These are phyloP conservation scores for Smittia aterrima DNA, from an alignment of 2,888 invertebrate genomes.

Conservation along the genomic window DNA sequence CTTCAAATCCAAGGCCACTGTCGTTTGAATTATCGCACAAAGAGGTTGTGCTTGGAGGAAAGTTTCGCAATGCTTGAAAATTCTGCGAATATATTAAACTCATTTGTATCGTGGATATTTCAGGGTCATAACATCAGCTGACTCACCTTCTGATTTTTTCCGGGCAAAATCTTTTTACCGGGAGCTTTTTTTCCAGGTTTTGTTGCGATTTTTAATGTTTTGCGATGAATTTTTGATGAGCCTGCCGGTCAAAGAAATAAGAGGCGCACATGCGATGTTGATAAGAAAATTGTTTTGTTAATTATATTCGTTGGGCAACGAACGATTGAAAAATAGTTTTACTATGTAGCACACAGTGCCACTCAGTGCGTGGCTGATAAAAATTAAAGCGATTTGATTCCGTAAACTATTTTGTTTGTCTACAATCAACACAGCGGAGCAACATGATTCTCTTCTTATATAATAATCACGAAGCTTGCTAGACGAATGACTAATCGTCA, in stretches of 20 bases:
- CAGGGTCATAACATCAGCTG: neutral
- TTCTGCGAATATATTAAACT: conserved; percentile 9
- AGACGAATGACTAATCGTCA: conserved; percentile 19
- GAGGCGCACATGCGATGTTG: neutral
- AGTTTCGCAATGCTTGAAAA: conserved; percentile 14
- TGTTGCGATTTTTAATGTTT: conserved; percentile 67
- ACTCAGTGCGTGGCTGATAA: neutral
- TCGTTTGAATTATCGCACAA: conserved; percentile 86
- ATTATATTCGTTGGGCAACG: neutral
- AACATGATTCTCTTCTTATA: conserved; percentile 22
- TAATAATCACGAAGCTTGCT: neutral
- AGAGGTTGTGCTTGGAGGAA: conserved; percentile 55
- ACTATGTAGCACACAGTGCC: neutral
- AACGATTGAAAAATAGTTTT: neutral
- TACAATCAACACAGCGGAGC: neutral
- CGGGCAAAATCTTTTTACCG: conserved; percentile 24
- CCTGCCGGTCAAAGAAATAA: conserved; percentile 54
- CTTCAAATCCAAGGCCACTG: conserved; percentile 82
- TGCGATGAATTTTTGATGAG: conserved; percentile 65
- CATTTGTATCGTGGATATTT: neutral
- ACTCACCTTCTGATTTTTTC: conserved; percentile 34
- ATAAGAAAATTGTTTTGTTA: conserved; percentile 23
- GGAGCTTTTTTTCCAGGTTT: conserved; percentile 49
- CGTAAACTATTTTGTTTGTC: neutral
- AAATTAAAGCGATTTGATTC: neutral